Conservation (phyloP, 2,113 vertebrate species). For the Rhabdornis inornatus region DNA sequence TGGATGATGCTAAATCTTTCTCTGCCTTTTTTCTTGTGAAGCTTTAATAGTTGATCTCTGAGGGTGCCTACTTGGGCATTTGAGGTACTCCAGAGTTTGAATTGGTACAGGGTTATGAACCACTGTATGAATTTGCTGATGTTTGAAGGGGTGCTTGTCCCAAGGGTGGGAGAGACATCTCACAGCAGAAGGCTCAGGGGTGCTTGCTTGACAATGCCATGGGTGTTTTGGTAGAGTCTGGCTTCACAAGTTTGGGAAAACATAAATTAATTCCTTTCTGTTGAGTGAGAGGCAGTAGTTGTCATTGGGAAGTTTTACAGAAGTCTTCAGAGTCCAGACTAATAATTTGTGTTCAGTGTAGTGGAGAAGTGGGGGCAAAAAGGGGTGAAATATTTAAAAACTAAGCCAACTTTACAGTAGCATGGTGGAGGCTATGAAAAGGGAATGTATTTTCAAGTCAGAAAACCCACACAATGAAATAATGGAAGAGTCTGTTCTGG, state of each 20-base stretch:
- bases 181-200: not conserved
- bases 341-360: not conserved
- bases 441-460: not conserved
- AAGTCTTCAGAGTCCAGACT: not conserved
- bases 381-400: not conserved
- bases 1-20: not conserved
- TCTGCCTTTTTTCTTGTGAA: not conserved
- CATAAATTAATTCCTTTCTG: not conserved
- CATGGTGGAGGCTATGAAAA: not conserved
- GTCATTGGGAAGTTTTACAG: not conserved
- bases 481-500: not conserved
- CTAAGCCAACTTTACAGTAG: not conserved
- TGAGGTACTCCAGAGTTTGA: not conserved
- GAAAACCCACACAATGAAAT: not conserved
- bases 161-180: not conserved
- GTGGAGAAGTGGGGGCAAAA: not conserved
- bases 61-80: not conserved
- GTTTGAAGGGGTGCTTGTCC: not conserved
- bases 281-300: not conserved
- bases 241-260: not conserved
- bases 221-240: not conserved
- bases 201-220: not conserved
- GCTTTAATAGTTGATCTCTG: not conserved
- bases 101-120: not conserved
- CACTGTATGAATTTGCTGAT: not conserved